Conservation (phyloP, 2,797 vertebrate genomes). For the Lindbergichthys nudifrons region DNA sequence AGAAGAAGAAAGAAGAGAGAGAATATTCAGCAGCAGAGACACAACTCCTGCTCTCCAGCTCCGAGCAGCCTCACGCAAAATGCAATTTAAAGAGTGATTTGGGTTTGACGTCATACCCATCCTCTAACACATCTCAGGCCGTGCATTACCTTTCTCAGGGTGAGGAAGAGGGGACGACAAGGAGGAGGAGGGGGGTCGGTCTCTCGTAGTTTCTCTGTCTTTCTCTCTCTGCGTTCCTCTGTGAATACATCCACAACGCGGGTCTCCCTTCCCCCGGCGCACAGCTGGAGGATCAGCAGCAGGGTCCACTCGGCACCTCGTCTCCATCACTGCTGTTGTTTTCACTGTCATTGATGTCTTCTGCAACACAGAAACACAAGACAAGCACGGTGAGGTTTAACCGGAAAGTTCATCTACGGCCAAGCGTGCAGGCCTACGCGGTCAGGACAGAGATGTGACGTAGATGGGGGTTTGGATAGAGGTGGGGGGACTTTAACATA, state of each 20-base stretch:
- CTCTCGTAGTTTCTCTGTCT: background rate
- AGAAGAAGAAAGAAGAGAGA: background rate
- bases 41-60: constrained; percentile 42
- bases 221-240: constrained; percentile 5
- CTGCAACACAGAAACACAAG: constrained; percentile 51
- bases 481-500: constrained; percentile 13
- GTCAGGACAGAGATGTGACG: background rate
- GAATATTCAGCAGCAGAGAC: constrained; percentile 18
- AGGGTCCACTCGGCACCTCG: constrained; percentile 23
- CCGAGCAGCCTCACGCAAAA: constrained; percentile 49
- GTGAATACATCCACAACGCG: constrained; percentile 52
- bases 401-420: background rate
- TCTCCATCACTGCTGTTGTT: background rate
- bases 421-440: background rate
- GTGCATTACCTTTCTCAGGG: constrained; percentile 66
- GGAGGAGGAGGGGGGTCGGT: constrained; percentile 24
- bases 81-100: constrained; percentile 62
- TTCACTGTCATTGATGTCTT: constrained; percentile 3
- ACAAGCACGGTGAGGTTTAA: constrained; percentile 22
- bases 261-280: constrained; percentile 21
- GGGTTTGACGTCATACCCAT: constrained; percentile 64
- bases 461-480: background rate
- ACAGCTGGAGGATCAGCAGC: constrained; percentile 36
- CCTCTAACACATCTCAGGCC: constrained; percentile 49
- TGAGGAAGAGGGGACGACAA: constrained; percentile 25